These are phyloP conservation scores for Damaliscus lunatus DNA, from an alignment of 2,113 vertebrate species.

Conservation along the genomic window DNA sequence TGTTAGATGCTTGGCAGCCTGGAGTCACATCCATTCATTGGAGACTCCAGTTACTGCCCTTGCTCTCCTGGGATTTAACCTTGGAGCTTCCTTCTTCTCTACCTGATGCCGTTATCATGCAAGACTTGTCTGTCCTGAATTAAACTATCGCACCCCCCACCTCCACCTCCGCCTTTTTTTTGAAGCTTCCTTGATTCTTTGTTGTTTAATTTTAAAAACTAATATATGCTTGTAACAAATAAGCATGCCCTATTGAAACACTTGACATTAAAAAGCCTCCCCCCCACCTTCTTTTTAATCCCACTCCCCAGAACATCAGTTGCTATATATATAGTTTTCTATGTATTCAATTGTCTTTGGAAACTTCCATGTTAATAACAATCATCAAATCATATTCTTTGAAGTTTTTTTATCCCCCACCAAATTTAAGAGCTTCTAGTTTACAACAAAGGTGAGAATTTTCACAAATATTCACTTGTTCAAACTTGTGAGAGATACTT, in stretches of 20 bases:
- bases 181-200: not conserved
- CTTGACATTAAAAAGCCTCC: not conserved
- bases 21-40: fast-evolving
- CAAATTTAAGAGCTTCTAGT: not conserved
- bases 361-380: not conserved
- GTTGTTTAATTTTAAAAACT: not conserved
- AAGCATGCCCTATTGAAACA: not conserved
- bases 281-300: not conserved
- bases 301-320: not conserved
- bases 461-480: not conserved
- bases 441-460: conserved; percentile 2
- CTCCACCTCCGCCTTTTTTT: not conserved
- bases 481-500: not conserved
- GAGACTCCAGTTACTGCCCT: not conserved
- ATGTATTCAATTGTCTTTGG: not conserved
- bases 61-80: not conserved
- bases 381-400: not conserved
- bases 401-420: not conserved
- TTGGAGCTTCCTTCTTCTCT: not conserved
- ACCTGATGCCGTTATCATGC: not conserved
- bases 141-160: not conserved
- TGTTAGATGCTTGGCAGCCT: not conserved
- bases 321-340: not conserved
- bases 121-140: not conserved
- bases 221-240: not conserved